Evolutionary conservation across 2,888 invertebrate species (phyloP).

Genomic region (Caenorhabditis imperialis): DNA sequence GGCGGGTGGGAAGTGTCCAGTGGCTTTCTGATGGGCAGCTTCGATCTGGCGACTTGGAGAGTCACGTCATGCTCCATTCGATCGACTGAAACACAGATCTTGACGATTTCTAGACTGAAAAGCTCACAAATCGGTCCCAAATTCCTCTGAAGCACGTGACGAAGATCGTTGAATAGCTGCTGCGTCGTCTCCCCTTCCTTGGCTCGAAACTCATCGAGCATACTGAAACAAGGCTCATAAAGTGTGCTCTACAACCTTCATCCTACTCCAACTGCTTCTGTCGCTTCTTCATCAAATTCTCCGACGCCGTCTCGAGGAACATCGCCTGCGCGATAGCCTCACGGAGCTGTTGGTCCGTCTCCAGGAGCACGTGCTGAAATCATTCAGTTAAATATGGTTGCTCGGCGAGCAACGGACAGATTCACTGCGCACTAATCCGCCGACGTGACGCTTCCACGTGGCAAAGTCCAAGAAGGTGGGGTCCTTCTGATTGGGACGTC

Average conservation of each 20-base stretch:
- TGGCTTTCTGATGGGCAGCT: not conserved
- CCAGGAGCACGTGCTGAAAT: slow-evolving; percentile 25
- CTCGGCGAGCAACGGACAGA: slow-evolving; percentile 4
- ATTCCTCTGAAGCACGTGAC: not conserved
- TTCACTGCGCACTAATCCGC: slow-evolving; percentile 30
- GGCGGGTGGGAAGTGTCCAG: slow-evolving; percentile 23
- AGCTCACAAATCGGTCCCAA: slow-evolving; percentile 12
- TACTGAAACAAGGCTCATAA: slow-evolving; percentile 5
- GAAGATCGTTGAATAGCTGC: slow-evolving; percentile 3
- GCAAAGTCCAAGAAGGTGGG: slow-evolving; percentile 13
- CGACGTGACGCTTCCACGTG: slow-evolving; percentile 20
- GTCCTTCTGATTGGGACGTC: not conserved
- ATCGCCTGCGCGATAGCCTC: slow-evolving; percentile 26
- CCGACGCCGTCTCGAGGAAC: slow-evolving; percentile 32
- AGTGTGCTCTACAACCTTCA: too few species aligned
- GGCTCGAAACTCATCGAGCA: slow-evolving; percentile 16
- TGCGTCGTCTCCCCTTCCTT: slow-evolving; percentile 6
- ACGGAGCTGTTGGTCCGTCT: slow-evolving; percentile 22
- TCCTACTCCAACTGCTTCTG: slow-evolving; percentile 33
- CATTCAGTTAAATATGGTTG: too few species aligned
- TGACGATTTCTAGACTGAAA: not conserved
- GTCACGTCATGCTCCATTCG: not conserved
- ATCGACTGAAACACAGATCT: too few species aligned
- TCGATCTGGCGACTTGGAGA: not conserved
- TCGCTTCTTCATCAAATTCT: slow-evolving; percentile 25